Percentiles rank a stretch among this genome's conserved stretches.
Evolutionary conservation across 2,888 invertebrate genomes (phyloP).

Genomic region (Diogma glabrata): DNA sequence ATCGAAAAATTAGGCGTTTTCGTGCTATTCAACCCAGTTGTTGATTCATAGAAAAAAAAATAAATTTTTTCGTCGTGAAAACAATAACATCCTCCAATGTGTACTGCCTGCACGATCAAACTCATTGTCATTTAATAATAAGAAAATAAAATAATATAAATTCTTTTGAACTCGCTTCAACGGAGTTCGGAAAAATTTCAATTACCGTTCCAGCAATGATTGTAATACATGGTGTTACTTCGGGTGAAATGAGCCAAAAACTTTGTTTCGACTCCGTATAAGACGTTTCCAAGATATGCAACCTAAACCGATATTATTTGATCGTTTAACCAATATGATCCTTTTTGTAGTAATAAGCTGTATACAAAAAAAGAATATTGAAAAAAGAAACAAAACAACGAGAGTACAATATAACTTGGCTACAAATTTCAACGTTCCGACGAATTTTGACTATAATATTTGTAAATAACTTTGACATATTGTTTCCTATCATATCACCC

Average conservation of each 20-base stretch:
- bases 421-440: too few relatives aligned
- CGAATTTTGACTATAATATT: too few relatives aligned
- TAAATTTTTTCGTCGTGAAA: conserved; percentile 56
- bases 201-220: conserved; percentile 57
- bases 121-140: conserved; percentile 79
- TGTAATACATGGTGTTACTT: conserved; percentile 75
- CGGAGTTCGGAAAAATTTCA: conserved; percentile 60
- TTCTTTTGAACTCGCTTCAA: conserved; percentile 52
- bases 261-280: conserved; percentile 46
- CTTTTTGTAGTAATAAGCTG: too few relatives aligned
- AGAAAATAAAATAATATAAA: conserved; percentile 62
- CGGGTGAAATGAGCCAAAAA: conserved; percentile 70
- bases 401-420: too few relatives aligned
- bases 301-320: conserved; percentile 86
- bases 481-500: too few relatives aligned
- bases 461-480: too few relatives aligned
- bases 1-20: conserved; percentile 54
- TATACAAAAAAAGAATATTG: too few relatives aligned
- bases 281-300: conserved; percentile 68
- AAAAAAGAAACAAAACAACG: too few relatives aligned
- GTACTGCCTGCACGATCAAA: conserved; percentile 67
- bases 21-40: conserved; percentile 50
- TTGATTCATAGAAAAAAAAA: conserved; percentile 79
- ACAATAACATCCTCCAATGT: conserved; percentile 83
- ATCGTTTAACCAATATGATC: conserved; percentile 86